phyloP scores from a whole-genome alignment of 2,797 vertebrate species.

The Platalea minor region DNA sequence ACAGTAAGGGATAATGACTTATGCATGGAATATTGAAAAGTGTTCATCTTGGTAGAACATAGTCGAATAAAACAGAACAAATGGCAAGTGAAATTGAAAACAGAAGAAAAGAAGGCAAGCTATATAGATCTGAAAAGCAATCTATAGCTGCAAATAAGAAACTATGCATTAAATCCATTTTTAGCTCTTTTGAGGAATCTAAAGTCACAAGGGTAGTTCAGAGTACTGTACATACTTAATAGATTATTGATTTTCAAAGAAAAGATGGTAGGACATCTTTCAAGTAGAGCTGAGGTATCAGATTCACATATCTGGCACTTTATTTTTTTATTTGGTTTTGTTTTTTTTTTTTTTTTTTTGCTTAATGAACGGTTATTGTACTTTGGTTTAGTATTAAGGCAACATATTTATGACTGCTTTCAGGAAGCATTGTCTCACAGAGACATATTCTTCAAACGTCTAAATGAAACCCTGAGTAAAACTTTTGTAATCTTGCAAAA shows the following conservation, averaged over 20 bases:
- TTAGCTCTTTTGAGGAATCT: neutral
- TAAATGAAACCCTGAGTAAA: neutral
- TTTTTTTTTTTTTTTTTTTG: neutral
- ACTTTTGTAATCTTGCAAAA: neutral
- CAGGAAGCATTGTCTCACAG: neutral
- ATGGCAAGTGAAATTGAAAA: constrained; percentile 34
- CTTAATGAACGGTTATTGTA: neutral
- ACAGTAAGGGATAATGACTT: constrained; percentile 43
- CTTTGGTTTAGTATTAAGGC: neutral
- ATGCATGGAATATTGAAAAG: constrained; percentile 46
- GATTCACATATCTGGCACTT: neutral
- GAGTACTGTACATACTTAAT: neutral
- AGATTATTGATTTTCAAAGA: constrained; percentile 45
- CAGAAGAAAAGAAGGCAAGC: neutral
- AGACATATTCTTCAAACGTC: neutral
- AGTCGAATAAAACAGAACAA: constrained; percentile 34
- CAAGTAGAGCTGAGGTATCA: neutral
- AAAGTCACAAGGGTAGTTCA: neutral
- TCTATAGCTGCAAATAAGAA: constrained; percentile 25
- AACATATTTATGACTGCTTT: neutral
- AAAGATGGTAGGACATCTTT: neutral
- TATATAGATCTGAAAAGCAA: constrained; percentile 20
- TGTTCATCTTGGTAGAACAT: constrained; percentile 32
- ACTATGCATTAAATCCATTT: constrained; percentile 20
- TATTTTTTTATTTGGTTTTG: neutral